These are phyloP conservation scores for Apamea monoglypha DNA, from an alignment of 2,888 invertebrate species.

Conservation along the genomic window DNA sequence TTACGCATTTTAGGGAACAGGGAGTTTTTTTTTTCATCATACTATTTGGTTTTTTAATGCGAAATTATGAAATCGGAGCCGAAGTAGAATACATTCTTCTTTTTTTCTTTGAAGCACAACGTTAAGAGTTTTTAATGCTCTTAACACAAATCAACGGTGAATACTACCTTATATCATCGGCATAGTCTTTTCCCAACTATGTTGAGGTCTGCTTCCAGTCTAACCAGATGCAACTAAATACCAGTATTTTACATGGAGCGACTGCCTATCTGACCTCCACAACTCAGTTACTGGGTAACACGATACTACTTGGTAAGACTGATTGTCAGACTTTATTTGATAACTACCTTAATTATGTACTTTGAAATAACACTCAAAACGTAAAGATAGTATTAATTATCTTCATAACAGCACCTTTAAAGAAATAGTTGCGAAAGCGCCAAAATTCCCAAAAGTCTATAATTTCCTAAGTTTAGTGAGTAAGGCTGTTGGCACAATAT, in stretches of 20 bases:
- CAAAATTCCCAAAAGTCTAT: slow-evolving; percentile 12
- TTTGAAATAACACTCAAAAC: not conserved
- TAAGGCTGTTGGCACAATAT: slow-evolving; percentile 41
- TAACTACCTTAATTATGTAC: not conserved
- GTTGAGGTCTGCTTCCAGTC: too few relatives aligned
- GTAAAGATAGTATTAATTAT: not conserved
- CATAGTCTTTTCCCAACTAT: too few relatives aligned
- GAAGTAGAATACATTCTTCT: not conserved
- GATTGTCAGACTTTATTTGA: too few relatives aligned
- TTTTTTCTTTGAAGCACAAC: not conserved
- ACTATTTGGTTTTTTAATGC: not conserved
- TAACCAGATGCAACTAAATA: not conserved
- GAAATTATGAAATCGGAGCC: not conserved
- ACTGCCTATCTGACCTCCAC: not conserved
- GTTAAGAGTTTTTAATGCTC: not conserved
- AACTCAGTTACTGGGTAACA: not conserved
- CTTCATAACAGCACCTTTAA: not conserved
- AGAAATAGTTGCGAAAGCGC: slow-evolving; percentile 21
- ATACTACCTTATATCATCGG: not conserved
- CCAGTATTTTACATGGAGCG: not conserved
- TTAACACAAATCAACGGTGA: not conserved
- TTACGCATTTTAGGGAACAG: too few relatives aligned
- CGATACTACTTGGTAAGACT: too few relatives aligned
- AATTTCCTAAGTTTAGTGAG: slow-evolving; percentile 18
- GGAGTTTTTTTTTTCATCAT: too few relatives aligned